A percentile compares a stretch with the other conserved stretches of the same genome.
These are phyloP conservation scores for Nemotelus pantherinus DNA, from an alignment of 2,888 invertebrate genomes.

Conservation along the genomic window DNA sequence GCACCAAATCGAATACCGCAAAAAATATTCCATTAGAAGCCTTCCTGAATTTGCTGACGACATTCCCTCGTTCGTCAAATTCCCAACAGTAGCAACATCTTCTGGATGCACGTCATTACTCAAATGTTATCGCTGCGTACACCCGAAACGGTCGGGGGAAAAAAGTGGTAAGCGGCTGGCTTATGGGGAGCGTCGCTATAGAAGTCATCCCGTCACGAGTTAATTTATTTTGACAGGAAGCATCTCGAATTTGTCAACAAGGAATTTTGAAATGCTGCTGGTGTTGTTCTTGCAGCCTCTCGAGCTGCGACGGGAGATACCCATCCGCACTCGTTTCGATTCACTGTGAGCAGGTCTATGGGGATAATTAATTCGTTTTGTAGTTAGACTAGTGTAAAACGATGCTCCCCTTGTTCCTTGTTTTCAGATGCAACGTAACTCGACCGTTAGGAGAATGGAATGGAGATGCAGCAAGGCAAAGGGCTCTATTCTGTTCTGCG, in stretches of 20 bases:
- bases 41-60: conserved; percentile 19
- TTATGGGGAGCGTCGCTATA: background rate
- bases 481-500: background rate
- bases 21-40: background rate
- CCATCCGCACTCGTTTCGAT: background rate
- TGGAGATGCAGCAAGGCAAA: background rate
- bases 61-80: conserved; percentile 36
- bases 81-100: conserved; percentile 26
- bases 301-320: conserved; percentile 1
- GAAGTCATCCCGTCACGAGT: conserved; percentile 43
- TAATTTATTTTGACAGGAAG: conserved; percentile 55
- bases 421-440: background rate
- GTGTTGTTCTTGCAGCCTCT: background rate
- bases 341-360: conserved; percentile 40
- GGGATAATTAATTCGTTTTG: conserved; percentile 50
- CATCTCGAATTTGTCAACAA: conserved; percentile 54
- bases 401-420: conserved; percentile 18
- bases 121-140: conserved; percentile 29
- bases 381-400: conserved; percentile 46
- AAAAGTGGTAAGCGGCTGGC: background rate
- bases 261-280: conserved; percentile 49
- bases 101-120: conserved; percentile 40
- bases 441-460: background rate
- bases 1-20: background rate
- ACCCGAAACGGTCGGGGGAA: background rate